Percentiles rank a stretch among this genome's conserved stretches.
These are phyloP conservation scores for Meloidogyne floridensis DNA, from an alignment of 1,140 invertebrate genomes.

Conservation along the genomic window DNA sequence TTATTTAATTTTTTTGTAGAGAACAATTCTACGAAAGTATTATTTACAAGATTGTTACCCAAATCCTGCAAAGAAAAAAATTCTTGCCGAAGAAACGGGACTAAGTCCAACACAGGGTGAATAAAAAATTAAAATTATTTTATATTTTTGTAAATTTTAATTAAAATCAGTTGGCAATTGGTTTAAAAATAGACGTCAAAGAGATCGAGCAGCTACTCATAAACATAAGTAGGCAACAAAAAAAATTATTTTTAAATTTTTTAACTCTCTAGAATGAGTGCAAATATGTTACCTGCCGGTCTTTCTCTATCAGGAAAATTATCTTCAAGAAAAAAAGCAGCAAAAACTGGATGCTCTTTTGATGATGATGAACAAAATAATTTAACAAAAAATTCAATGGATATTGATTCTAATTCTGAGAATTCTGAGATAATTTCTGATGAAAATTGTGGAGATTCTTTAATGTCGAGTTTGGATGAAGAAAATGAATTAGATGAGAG, in stretches of 20 bases:
- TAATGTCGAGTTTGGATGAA: too few relatives aligned
- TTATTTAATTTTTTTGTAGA: constrained; percentile 42
- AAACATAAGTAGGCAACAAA: constrained; percentile 79
- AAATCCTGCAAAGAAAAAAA: constrained; percentile 96
- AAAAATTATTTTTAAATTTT: background rate
- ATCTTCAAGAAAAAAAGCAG: background rate
- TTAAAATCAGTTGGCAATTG: constrained; percentile 81
- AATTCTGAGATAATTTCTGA: too few relatives aligned
- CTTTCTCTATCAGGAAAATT: constrained; percentile 17
- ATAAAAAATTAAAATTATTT: constrained; percentile 70
- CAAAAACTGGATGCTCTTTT: background rate
- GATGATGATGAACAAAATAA: too few relatives aligned
- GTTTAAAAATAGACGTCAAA: constrained; percentile 94
- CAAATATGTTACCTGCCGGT: constrained; percentile 10
- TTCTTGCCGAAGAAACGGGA: constrained; percentile 92
- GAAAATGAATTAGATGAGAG: too few relatives aligned
- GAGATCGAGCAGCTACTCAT: constrained; percentile 95
- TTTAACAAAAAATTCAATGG: too few relatives aligned
- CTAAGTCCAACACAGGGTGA: constrained; percentile 99
- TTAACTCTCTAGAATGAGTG: constrained; percentile 10
- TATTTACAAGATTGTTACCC: constrained; percentile 99
- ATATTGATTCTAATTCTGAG: too few relatives aligned
- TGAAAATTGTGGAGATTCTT: too few relatives aligned
- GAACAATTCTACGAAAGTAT: constrained; percentile 91
- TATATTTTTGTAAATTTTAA: constrained; percentile 8